phyloP scores from a whole-genome alignment of 2,888 invertebrate species.

The Poecilobothrus nobilitatus region DNA sequence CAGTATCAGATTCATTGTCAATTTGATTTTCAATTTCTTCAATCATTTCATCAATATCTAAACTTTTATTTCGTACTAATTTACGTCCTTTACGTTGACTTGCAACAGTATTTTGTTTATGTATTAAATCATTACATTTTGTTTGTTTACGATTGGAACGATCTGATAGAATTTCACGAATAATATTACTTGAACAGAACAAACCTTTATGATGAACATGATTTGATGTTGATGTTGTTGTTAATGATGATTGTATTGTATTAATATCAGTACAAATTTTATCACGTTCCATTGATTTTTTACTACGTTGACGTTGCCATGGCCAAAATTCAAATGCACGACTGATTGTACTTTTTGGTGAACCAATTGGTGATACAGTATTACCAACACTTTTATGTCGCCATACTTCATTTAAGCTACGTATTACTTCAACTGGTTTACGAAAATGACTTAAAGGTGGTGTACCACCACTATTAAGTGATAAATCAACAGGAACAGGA shows the following conservation, averaged over 20 bases:
- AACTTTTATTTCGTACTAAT: constrained; percentile 37
- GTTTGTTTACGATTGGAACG: constrained; percentile 24
- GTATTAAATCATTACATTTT: constrained; percentile 12
- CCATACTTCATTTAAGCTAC: constrained; percentile 25
- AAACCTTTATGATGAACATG: constrained; percentile 33
- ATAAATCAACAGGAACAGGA: constrained; percentile 22
- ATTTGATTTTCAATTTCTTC: constrained; percentile 34
- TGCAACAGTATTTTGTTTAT: constrained; percentile 24
- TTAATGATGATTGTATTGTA: constrained; percentile 15
- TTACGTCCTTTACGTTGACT: constrained; percentile 25
- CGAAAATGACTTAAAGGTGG: constrained; percentile 17
- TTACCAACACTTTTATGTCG: constrained; percentile 19
- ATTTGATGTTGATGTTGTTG: constrained; percentile 17
- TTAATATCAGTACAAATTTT: neutral
- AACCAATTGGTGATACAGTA: constrained; percentile 15
- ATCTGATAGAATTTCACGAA: constrained; percentile 38
- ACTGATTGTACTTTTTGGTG: constrained; percentile 37
- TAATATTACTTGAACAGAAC: constrained; percentile 37
- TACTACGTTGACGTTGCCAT: constrained; percentile 35
- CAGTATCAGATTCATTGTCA: constrained; percentile 18
- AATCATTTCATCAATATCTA: constrained; percentile 40
- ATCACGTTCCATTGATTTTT: constrained; percentile 24
- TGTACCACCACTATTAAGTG: neutral
- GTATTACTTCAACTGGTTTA: constrained; percentile 25
- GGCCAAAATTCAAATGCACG: constrained; percentile 42